These are phyloP conservation scores for Labeo rohita DNA, from an alignment of 2,113 vertebrate species.

Conservation along the genomic window DNA sequence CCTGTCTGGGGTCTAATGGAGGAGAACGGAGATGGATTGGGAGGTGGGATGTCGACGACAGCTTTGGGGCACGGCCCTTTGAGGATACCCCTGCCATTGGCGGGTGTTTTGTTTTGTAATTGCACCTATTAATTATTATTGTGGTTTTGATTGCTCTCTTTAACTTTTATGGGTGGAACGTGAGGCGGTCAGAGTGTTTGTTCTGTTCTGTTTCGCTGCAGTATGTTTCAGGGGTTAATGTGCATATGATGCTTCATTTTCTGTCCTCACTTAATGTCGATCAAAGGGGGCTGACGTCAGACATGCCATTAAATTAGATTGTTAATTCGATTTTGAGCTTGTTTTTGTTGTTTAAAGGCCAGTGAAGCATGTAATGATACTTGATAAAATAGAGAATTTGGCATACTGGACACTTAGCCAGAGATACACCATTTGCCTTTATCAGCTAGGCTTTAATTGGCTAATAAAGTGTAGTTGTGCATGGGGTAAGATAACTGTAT, in stretches of 20 bases:
- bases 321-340: slow-evolving; percentile 31
- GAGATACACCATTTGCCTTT: not conserved
- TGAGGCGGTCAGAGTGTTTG: not conserved
- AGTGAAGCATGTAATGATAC: slow-evolving; percentile 20
- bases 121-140: slow-evolving; percentile 31
- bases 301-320: slow-evolving; percentile 35
- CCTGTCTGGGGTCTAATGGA: slow-evolving; percentile 61
- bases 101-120: slow-evolving; percentile 25
- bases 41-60: slow-evolving; percentile 46
- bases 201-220: not conserved
- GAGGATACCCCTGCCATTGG: slow-evolving; percentile 34
- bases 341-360: slow-evolving; percentile 30
- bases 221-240: slow-evolving; percentile 34
- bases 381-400: slow-evolving; percentile 2
- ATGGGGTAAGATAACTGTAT: not conserved
- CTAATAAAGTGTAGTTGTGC: not conserved
- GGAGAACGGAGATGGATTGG: slow-evolving; percentile 58
- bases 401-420: not conserved
- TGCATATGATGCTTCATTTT: slow-evolving; percentile 35
- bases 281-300: slow-evolving; percentile 27
- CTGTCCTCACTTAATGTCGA: slow-evolving; percentile 13
- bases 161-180: not conserved
- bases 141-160: not conserved
- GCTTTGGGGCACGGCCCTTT: slow-evolving; percentile 44
- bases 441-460: not conserved